Base-by-base conservation (phyloP, 92 coral and sea anemone species). In the Porites divaricata region DNA sequence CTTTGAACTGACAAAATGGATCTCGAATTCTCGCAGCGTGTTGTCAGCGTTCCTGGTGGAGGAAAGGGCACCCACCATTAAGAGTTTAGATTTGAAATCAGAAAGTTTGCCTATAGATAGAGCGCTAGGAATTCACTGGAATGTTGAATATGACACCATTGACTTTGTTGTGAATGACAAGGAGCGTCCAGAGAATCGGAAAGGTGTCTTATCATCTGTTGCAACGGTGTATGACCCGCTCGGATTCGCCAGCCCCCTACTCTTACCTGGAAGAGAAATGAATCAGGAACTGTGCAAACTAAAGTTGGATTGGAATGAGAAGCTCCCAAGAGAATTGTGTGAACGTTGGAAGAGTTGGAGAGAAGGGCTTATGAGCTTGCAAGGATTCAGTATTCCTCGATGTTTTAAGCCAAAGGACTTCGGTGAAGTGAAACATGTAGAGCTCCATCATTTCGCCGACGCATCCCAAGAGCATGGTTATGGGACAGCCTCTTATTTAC, bases 381-480 rank as follows among this genome's bases (percentile, higher is more conserved):
- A 9, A 16, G 23, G 19, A 14, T 62, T 14, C 23, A 62, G 66
- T 20, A 62, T 62, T 62, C 66, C 66, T 14, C 16, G 66, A 1
- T 16, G 20, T 7, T 62, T 9, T 21, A 8, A 7, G 15, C 66
- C 66, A 1, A 19, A 16, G 8, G 66, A 62, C 15, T 8, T 62
- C 19, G 66, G 66, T 13, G 66, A 19, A 64, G 69, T 2, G 6
- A 19, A n/a, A 9, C 0, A 12, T 20, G 25, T 21, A 4, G 69
- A 64, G 24, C 41, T 64, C 5, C 69, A 19, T 22, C 69, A 64
- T 12, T 85, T 69, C 52, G 76, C 88, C 9, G 88, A 84, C 35
- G 86, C 83, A 13, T 87, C 93, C 8, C 90, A 89, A 79, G 95
- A 87, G 79, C 93, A 93, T 72, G 96, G 92, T 52, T 93, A 80